These are phyloP conservation scores for Chrysolina haemoptera DNA, from an alignment of 2,888 invertebrate genomes.

Conservation along the genomic window DNA sequence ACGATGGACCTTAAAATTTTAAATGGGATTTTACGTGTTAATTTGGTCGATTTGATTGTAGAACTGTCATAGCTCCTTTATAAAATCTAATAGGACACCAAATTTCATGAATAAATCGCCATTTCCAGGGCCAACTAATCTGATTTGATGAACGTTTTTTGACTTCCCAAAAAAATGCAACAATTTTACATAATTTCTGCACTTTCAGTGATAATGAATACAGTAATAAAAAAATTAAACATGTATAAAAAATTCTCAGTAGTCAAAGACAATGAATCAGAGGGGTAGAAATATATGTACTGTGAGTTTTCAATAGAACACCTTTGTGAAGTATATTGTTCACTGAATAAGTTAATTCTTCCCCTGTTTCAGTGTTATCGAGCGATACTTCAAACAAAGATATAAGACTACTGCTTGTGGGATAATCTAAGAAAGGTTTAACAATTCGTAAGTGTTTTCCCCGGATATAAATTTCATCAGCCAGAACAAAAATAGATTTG, in stretches of 20 bases:
- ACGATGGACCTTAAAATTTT: too few species aligned
- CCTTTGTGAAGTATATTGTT: neutral
- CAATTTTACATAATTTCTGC: too few species aligned
- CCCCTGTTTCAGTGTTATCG: neutral
- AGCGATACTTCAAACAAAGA: conserved; percentile 1
- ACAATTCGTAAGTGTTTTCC: conserved; percentile 5
- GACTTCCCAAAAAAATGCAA: too few species aligned
- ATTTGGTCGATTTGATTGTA: too few species aligned
- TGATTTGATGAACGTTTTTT: too few species aligned
- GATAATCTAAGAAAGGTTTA: neutral
- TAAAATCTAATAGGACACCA: too few species aligned
- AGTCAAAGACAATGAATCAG: neutral
- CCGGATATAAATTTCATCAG: neutral
- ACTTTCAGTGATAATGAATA: too few species aligned
- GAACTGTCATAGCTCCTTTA: too few species aligned
- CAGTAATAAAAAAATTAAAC: neutral
- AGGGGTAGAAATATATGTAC: neutral
- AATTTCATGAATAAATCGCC: too few species aligned
- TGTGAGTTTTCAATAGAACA: neutral
- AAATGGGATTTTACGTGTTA: too few species aligned
- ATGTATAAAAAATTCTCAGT: neutral
- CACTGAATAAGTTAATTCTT: neutral
- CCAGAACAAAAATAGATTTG: conserved; percentile 8
- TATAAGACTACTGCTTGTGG: conserved; percentile 6
- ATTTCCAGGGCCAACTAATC: too few species aligned